A percentile compares a stretch with the other conserved stretches of the same genome.
Conservation (phyloP, 1,140 invertebrate species). For the Cotesia glomerata region DNA sequence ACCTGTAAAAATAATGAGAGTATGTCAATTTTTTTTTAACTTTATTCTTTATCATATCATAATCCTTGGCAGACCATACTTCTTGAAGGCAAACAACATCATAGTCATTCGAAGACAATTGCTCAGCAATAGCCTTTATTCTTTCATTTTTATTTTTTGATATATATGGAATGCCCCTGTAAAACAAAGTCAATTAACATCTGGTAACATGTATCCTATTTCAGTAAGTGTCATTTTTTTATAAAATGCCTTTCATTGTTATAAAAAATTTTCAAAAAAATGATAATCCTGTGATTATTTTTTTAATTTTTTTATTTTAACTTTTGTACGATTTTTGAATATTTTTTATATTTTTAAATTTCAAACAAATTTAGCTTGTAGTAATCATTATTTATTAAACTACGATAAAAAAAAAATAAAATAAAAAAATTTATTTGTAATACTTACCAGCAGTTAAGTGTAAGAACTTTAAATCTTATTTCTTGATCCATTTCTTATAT, state of each 20-base stretch:
- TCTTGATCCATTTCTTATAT: conserved; percentile 38
- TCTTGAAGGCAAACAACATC: conserved; percentile 94
- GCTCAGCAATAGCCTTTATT: conserved; percentile 81
- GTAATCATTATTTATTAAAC: no score
- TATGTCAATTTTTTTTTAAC: conserved; percentile 73
- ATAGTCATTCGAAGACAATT: conserved; percentile 73
- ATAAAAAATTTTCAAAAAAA: no score
- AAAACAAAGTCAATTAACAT: conserved; percentile 28
- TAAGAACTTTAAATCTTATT: conserved; percentile 55
- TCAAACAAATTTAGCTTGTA: no score
- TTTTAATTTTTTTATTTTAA: no score
- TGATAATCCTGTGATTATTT: no score
- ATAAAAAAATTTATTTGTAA: no score
- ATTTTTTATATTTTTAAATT: no score
- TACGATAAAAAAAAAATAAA: no score
- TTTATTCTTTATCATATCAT: conserved; percentile 71
- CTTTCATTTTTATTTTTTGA: conserved; percentile 78
- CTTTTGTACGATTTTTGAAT: no score
- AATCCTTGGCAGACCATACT: conserved; percentile 85
- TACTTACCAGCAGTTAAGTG: conserved; percentile 70
- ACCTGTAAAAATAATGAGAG: conserved; percentile 94
- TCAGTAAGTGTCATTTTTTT: not conserved
- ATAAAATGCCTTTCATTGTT: not conserved
- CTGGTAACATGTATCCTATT: no score
- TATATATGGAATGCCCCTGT: conserved; percentile 83